Evolutionary conservation across 2,888 invertebrate species (phyloP), one percentile per base, ranked within the genome.

Genomic region (Lutraria lutraria): DNA sequence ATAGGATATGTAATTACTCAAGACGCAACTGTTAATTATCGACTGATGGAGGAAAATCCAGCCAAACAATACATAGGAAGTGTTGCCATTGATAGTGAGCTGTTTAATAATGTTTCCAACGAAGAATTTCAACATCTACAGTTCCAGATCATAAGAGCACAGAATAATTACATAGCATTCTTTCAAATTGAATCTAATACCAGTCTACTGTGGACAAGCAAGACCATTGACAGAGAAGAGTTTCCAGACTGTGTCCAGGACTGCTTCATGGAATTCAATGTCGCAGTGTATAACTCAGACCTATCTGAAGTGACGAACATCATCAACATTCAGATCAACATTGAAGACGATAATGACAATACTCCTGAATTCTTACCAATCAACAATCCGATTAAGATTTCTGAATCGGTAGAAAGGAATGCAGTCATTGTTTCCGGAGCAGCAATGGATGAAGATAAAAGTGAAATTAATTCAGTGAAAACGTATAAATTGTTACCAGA

Each of bases 261-360:
- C 19, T 95, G 95, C 85, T 43, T 92, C 29, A 86, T 95, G 10
- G 91, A 93, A 29, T 93, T 95, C 21, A 93, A 94, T 85, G 94
- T 95, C 15, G 92, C 92, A 12, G 94, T 95, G 15, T 88, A 88
- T 83, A 90, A 89, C n/a, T 68, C 88, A 4, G 86, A 86, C 13
- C 31, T 86, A 10, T 34, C 68, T 25, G 92, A 92, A 54, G 89
- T 94, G 13, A 92, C 94, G 21, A 87, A 92, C 53, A 88, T 95
- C 19, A 92, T 95, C 81, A 91, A 93, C 81, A 91, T 94, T 15
- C 86, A 88, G 25, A 89, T 95, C 25, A 85, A 89, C 10, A 87
- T 95, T 6, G 86, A 92, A 21, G 95, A 95, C 89, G 88, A 91
- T 19, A 95, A 95, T 93, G 95, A 95, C 85, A 94, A 95, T 86